Evolutionary conservation across 2,113 vertebrate genomes (phyloP), one percentile per base, ranked within the genome.

Genomic region (rat (Rattus norvegicus)): DNA sequence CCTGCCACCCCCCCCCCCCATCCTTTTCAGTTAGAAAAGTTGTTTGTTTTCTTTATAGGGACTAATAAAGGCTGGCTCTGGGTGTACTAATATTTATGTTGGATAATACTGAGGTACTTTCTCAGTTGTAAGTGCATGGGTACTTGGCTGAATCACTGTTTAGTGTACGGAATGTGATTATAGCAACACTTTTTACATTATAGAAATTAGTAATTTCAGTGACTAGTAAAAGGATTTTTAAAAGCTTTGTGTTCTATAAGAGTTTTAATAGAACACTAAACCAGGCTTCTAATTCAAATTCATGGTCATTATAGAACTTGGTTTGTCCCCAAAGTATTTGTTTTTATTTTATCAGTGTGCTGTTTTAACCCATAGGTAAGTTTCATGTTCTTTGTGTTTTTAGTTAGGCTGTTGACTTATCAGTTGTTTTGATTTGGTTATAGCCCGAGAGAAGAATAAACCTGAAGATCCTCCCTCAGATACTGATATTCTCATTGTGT

Each of bases 401-500:
- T 13, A 54, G 14, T 80, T 93, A 87, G 24, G 88, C 24, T 88
- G 65, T 80, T 95, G 94, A 94, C 90, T 93, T 88, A 47, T 65
- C 19, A 7, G 16, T 65, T 39, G 88, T 81, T 97, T 95, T 86
- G 24, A 97, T 80, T 98, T 79, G 90, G 11, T n/a, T 97, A 88
- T 87, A 98, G 98, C 90, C 95, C 98, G 98, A 95, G 98, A 98
- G 96, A 98, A 95, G 1, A 63, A 94, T 8, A 61, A 52, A 13
- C 75, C 97, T 70, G 98, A 97, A 97, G 95, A 96, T 13, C 70
- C 91, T 93, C 24, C 17, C 89, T 92, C 98, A 43, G 98, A 98
- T 5, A 99, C 99, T 13, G 99, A 99, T 12, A 97, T 99, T 67
- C 63, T 99, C 70, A 97, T 99, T 81, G 98, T 99, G 33, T 99